These are phyloP conservation scores for Morone chrysops DNA, from an alignment of 2,113 vertebrate species.

Conservation along the genomic window DNA sequence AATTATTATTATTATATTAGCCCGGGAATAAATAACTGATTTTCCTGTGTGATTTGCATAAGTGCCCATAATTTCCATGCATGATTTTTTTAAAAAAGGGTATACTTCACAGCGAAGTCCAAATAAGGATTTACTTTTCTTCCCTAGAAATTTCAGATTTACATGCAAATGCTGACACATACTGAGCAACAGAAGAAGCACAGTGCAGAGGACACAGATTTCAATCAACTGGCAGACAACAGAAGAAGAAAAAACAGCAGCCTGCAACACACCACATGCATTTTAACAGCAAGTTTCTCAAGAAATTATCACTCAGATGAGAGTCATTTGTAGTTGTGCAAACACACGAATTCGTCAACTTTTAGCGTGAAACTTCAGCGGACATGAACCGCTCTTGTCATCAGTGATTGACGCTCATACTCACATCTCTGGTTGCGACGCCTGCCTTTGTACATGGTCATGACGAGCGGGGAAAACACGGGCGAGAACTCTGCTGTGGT, in stretches of 20 bases:
- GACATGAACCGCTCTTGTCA: not conserved
- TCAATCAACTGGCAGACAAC: not conserved
- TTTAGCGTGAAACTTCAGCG: not conserved
- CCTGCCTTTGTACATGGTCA: constrained; percentile 94
- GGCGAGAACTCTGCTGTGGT: not conserved
- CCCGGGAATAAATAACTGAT: not conserved
- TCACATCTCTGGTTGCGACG: constrained; percentile 96
- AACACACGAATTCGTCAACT: not conserved
- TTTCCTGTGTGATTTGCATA: not conserved
- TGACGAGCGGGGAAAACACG: constrained; percentile 63
- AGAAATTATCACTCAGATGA: not conserved
- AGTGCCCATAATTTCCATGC: not conserved
- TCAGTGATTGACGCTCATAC: constrained; percentile 73
- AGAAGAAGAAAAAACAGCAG: not conserved
- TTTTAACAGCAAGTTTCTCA: constrained; percentile 1
- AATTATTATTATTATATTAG: not conserved
- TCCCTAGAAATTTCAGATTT: not conserved
- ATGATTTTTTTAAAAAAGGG: not conserved
- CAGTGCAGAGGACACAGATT: not conserved
- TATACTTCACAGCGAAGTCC: not conserved
- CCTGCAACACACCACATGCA: not conserved
- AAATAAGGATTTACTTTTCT: not conserved
- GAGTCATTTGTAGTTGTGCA: not conserved
- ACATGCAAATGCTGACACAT: constrained; percentile 1
- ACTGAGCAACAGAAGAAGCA: not conserved